These are phyloP conservation scores for Eubasilissa regina DNA, from an alignment of 1,140 invertebrate species.

Conservation along the genomic window DNA sequence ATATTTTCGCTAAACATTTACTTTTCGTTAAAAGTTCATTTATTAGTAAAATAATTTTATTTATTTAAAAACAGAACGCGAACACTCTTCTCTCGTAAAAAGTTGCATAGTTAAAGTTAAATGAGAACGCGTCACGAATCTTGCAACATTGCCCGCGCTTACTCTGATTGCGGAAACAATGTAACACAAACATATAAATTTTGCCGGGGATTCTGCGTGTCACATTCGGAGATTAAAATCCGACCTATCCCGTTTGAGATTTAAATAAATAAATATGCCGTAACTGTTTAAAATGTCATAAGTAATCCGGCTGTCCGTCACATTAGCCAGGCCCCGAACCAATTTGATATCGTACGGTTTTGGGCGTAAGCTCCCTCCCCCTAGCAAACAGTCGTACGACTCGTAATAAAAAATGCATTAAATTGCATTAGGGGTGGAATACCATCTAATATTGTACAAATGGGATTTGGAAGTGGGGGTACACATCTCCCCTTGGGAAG, in stretches of 20 bases:
- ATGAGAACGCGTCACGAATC: too few relatives aligned
- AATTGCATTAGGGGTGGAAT: constrained; percentile 56
- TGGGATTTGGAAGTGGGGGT: constrained; percentile 44
- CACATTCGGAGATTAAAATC: constrained; percentile 42
- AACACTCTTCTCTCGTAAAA: too few relatives aligned
- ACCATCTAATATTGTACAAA: constrained; percentile 54
- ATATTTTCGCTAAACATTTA: too few relatives aligned
- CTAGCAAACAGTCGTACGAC: constrained; percentile 1
- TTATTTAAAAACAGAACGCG: too few relatives aligned
- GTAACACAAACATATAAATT: constrained; percentile 31
- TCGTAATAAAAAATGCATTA: constrained; percentile 59
- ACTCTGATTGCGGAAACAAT: background rate
- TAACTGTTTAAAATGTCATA: constrained; percentile 53
- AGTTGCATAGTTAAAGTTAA: too few relatives aligned
- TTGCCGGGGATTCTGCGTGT: constrained; percentile 25
- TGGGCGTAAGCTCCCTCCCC: background rate
- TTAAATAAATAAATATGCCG: constrained; percentile 44
- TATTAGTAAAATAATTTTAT: too few relatives aligned
- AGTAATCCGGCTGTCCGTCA: constrained; percentile 57
- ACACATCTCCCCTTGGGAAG: constrained; percentile 18
- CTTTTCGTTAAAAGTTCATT: too few relatives aligned
- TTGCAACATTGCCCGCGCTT: too few relatives aligned
- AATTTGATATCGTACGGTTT: constrained; percentile 40
- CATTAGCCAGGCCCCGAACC: constrained; percentile 39
- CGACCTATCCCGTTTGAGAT: constrained; percentile 12